Evolutionary conservation across 1,140 invertebrate genomes (phyloP), one percentile per base, ranked within the genome.

Genomic region (Drosophila neocordata): DNA sequence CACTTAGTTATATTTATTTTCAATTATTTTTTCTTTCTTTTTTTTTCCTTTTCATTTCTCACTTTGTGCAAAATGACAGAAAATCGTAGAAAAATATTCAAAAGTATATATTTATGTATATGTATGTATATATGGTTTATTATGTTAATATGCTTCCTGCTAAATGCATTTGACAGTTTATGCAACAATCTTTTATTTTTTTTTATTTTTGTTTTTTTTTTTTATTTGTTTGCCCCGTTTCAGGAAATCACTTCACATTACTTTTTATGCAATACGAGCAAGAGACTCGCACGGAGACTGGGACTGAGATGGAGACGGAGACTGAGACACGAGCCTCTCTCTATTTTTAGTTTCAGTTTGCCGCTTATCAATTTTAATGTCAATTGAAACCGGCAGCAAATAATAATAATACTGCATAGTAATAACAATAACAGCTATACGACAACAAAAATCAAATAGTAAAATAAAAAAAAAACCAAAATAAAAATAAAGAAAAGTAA

Each of bases 311-410:
- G 34, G 38, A 38, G 12, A 38, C 12, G 2, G 27, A 57, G 24
- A 55, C 24, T 24, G 62, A 57, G 71, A 69, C 64, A 52, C 67
- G 53, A 69, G 78, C 15, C 41, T 48, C 41, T 48, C 65, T 78
- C 76, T 78, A 68, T 73, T 79, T 76, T 67, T 58, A 69, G 63
- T 85, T 48, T 48, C 41, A 20, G 57, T 71, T 75, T 78, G 78
- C 65, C 65, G 82, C 70, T 85, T 87, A 87, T 87, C 79, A 87
- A 82, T 75, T 75, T 78, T 77, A 82, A 82, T 85, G 73, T 84
- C 77, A 84, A 77, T 77, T 76, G 70, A 67, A 71, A 59, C 77
- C 70, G 66, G 66, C 71, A 71, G 57, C 70, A 56, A 38, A 62
- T 67, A 34, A 57, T 52, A 70, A 56, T 59, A 67, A 64, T 41